Percentiles rank a stretch among this genome's conserved stretches.
phyloP scores from a whole-genome alignment of 2,888 invertebrate species.

The Eubasilissa splendida region DNA sequence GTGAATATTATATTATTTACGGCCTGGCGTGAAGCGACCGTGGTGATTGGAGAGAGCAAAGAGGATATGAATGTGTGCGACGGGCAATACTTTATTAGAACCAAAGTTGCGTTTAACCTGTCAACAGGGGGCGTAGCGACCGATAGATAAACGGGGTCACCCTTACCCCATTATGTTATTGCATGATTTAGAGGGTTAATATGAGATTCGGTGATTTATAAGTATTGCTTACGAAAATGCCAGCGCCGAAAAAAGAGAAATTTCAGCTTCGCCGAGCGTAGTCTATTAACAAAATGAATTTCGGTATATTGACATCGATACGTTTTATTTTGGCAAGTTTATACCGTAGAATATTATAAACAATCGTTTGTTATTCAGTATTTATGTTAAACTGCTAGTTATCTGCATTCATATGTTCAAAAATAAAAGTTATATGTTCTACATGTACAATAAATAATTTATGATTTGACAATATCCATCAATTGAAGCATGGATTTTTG shows the following conservation, averaged over 20 bases:
- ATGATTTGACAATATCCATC: no score
- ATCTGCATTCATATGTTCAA: no score
- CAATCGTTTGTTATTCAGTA: not conserved
- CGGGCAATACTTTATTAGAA: conserved; percentile 49
- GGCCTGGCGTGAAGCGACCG: not conserved
- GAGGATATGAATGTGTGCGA: conserved; percentile 23
- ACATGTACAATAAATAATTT: no score
- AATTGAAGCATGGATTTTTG: no score
- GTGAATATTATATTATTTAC: no score
- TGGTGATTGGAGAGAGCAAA: conserved; percentile 1
- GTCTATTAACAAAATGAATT: conserved; percentile 40
- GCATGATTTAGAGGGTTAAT: conserved; percentile 54
- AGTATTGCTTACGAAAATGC: conserved; percentile 47
- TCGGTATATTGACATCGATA: not conserved
- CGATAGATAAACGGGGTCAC: conserved; percentile 46
- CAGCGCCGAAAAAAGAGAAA: conserved; percentile 30
- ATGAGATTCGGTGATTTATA: conserved; percentile 54
- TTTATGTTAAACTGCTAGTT: no score
- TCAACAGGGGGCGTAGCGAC: conserved; percentile 43
- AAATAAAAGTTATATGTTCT: no score
- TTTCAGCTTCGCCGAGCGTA: not conserved
- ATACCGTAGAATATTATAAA: not conserved
- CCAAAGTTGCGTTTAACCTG: conserved; percentile 50
- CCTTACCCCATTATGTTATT: conserved; percentile 47
- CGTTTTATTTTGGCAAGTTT: not conserved